Evolutionary conservation across 2,113 vertebrate species (phyloP).

Genomic region (Strix uralensis): DNA sequence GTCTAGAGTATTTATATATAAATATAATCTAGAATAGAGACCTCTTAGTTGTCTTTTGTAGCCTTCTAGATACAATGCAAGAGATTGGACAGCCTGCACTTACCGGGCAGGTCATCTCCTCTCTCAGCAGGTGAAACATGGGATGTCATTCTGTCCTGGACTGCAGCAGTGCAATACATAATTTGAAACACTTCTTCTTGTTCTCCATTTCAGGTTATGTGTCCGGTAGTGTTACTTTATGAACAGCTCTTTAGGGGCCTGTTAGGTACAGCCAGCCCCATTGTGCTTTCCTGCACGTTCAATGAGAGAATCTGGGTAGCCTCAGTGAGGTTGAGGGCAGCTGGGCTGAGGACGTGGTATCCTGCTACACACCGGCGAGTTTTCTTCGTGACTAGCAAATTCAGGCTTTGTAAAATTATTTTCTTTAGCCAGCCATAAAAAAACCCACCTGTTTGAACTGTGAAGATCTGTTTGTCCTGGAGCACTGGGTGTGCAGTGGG

Average conservation of each 20-base stretch:
- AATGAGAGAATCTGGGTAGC: neutral
- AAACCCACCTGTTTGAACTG: neutral
- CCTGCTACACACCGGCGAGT: neutral
- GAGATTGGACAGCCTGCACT: neutral
- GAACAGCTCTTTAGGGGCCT: neutral
- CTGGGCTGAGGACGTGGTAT: neutral
- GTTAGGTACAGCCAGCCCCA: neutral
- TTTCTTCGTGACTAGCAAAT: neutral
- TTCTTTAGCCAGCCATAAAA: neutral
- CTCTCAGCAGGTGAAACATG: neutral
- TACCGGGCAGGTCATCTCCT: neutral
- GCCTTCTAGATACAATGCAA: neutral
- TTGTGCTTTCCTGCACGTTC: neutral
- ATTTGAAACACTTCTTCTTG: neutral
- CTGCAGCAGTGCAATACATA: neutral
- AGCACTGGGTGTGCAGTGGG: neutral
- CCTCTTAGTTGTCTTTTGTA: neutral
- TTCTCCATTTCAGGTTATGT: neutral
- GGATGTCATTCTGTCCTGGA: neutral
- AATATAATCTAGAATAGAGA: neutral
- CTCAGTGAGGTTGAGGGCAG: fast-evolving
- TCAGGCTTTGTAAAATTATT: neutral
- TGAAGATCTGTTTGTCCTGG: neutral
- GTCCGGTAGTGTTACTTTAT: neutral
- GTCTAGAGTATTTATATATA: neutral